Evolutionary conservation across 1,140 invertebrate genomes (phyloP).

Genomic region (Vollenhovia emeryi): DNA sequence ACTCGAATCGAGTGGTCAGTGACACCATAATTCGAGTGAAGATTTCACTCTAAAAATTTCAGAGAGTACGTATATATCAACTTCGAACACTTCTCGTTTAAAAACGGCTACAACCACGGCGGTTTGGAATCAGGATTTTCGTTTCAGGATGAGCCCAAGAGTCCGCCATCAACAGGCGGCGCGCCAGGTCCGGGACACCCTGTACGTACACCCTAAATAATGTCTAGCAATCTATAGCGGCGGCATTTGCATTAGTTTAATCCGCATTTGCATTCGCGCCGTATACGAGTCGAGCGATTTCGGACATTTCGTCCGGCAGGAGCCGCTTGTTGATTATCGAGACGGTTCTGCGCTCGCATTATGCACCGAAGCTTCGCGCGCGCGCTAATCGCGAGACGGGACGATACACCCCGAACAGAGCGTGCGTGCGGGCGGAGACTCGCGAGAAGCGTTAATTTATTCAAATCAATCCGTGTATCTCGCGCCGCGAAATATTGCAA

Average conservation of each 20-base stretch:
- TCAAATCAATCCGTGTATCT: slow-evolving; percentile 5
- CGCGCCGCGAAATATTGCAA: slow-evolving; percentile 20
- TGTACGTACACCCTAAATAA: neutral
- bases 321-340: neutral
- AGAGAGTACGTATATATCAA: too few relatives aligned
- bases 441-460: slow-evolving; percentile 19
- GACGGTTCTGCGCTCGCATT: neutral
- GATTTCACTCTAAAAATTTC: too few relatives aligned
- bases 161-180: too few relatives aligned
- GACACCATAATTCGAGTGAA: too few relatives aligned
- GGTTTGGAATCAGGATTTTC: too few relatives aligned
- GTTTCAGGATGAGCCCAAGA: too few relatives aligned
- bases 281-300: slow-evolving; percentile 15
- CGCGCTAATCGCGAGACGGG: neutral
- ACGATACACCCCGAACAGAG: neutral
- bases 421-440: too few relatives aligned
- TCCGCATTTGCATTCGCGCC: neutral
- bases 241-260: slow-evolving; percentile 42
- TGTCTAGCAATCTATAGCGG: neutral
- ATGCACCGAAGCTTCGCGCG: neutral
- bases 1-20: too few relatives aligned
- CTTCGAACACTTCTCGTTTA: too few relatives aligned
- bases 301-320: neutral
- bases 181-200: too few relatives aligned
- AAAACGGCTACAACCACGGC: too few relatives aligned